Evolutionary conservation across 2,113 vertebrate species (phyloP), one percentile per base, ranked within the genome.

Genomic region (Phalacrocorax pelagicus): DNA sequence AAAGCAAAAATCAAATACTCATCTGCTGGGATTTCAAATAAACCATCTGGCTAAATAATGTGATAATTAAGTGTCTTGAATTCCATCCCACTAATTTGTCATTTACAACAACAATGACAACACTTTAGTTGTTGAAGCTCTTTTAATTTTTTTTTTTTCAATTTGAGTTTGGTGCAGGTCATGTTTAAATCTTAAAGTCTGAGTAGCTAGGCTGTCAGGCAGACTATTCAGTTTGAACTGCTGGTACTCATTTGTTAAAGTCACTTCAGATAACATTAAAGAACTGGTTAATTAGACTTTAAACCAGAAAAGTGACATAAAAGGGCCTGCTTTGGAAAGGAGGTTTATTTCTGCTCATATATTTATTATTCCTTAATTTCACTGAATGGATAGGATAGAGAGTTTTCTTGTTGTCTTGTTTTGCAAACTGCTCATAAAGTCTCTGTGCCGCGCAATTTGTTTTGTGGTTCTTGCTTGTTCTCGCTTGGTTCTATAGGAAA

Each of bases 31-130:
- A 88, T 90, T 93, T 70, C 96, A 92, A 92, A 93, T 87, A 95
- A 97, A 90, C 94, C 85, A 96, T 84, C 70, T 88, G 86, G 81
- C 79, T 90, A 80, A 77, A 66, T 65, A 81, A 92, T 87, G 78
- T 96, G 87, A 91, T 81, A 96, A 88, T 92, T 85, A 92, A 71
- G 67, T 94, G 67, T 87, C 87, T 94, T 96, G 91, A 94, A 94
- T 92, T 95, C n/a, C 15, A 52, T 94, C 83, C 88, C 54, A 79
- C 30, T 87, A 91, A 92, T 94, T 87, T 92, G 77, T 96, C 83
- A 91, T 87, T 88, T 95, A 81, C 86, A 94, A 91, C n/a, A 92
- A 89, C 72, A 95, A 75, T 82, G 75, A 89, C 92, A 93, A 71
- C 66, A 54, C 44, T 91, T 95, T 20, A 72, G 44, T 63, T 67